A percentile compares a stretch with the other conserved stretches of the same genome.
These are phyloP conservation scores for Rhincodon typus DNA, from an alignment of 2,797 vertebrate species.

Conservation along the genomic window DNA sequence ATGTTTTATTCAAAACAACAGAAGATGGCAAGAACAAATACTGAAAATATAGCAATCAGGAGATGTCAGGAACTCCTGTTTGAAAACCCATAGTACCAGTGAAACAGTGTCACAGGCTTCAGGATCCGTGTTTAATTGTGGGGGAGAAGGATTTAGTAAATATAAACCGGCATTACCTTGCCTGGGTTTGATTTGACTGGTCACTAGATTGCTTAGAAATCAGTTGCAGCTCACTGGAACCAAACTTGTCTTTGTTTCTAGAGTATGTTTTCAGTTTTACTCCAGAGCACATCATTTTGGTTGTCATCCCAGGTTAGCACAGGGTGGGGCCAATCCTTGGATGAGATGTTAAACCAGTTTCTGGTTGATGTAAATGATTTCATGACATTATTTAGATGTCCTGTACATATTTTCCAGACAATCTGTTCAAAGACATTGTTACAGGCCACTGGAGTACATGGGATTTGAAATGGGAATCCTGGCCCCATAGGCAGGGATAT, in stretches of 20 bases:
- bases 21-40: conserved; percentile 1
- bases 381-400: background rate
- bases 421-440: too few relatives aligned
- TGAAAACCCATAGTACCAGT: background rate
- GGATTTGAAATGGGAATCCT: background rate
- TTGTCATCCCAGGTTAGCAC: background rate
- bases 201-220: background rate
- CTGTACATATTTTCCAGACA: too few relatives aligned
- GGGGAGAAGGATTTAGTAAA: background rate
- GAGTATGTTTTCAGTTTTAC: background rate
- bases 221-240: background rate
- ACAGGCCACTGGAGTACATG: background rate
- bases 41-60: background rate
- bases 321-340: background rate
- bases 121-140: background rate
- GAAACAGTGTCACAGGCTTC: background rate
- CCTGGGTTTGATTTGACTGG: background rate
- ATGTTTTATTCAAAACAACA: background rate
- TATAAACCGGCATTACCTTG: background rate
- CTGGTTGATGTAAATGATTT: background rate
- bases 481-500: too few relatives aligned
- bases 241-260: background rate
- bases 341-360: background rate
- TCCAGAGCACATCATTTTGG: background rate
- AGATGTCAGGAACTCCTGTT: background rate